phyloP scores from a whole-genome alignment of 2,797 vertebrate species.

The Psittacula derbiana region DNA sequence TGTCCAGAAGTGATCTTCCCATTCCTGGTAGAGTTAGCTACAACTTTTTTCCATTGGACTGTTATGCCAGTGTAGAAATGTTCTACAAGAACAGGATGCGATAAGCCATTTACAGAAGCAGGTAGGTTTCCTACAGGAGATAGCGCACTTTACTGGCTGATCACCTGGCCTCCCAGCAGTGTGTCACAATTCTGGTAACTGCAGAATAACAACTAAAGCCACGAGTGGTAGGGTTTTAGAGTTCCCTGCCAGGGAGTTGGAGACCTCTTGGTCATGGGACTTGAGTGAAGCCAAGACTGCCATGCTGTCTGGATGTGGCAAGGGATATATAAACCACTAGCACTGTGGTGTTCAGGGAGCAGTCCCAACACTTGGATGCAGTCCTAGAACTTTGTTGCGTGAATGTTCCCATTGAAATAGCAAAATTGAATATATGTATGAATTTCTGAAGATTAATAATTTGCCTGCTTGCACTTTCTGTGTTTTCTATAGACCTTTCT shows the following conservation, averaged over 20 bases:
- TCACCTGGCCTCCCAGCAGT: neutral
- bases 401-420: neutral
- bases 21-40: neutral
- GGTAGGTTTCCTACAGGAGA: neutral
- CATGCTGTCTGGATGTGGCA: neutral
- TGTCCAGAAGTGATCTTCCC: neutral
- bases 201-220: neutral
- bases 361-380: neutral
- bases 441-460: neutral
- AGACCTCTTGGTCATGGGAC: neutral
- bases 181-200: neutral
- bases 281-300: neutral
- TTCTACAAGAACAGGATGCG: neutral
- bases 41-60: neutral
- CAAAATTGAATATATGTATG: neutral
- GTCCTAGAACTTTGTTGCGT: neutral
- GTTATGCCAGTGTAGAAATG: neutral
- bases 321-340: neutral
- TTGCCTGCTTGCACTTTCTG: neutral
- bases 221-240: neutral
- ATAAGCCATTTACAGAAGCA: neutral
- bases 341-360: neutral
- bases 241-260: neutral
- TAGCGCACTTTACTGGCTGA: neutral
- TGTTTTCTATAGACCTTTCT: neutral